Conservation (phyloP, 2,113 vertebrate genomes). For the Aptenodytes forsteri region DNA sequence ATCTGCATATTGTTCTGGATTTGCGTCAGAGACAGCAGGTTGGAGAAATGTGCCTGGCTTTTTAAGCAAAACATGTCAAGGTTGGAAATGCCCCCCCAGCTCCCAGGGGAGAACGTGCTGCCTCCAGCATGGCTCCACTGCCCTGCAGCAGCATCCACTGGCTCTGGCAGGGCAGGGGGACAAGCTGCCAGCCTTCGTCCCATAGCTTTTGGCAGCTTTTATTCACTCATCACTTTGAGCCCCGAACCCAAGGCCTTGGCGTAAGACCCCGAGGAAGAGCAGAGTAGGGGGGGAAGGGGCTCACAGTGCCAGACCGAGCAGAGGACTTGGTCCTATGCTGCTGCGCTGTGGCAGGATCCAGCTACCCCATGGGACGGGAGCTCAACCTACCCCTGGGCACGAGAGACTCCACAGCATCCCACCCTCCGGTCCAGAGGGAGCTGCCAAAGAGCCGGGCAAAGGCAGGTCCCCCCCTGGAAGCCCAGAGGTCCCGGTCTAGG, state of each 20-base stretch:
- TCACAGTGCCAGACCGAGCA: background rate
- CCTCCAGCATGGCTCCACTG: background rate
- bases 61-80: background rate
- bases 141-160: background rate
- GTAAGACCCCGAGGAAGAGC: background rate
- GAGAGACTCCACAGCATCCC: background rate
- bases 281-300: background rate
- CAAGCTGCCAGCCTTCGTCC: background rate
- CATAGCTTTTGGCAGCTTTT: background rate
- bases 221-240: background rate
- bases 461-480: background rate
- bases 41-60: background rate
- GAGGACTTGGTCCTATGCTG: too few species aligned
- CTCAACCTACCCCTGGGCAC: fast-evolving
- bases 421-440: fast-evolving
- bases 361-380: fast-evolving
- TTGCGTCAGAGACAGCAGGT: conserved; percentile 55
- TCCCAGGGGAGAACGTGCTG: fast-evolving
- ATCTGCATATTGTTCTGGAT: background rate
- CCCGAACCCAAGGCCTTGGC: background rate
- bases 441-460: background rate
- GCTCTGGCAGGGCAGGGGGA: fast-evolving
- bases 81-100: background rate
- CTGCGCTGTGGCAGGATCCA: fast-evolving
- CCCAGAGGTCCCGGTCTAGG: background rate